Evolutionary conservation across 92 coral and sea anemone genomes (phyloP).

Genomic region (Palythoa caribaeorum): DNA sequence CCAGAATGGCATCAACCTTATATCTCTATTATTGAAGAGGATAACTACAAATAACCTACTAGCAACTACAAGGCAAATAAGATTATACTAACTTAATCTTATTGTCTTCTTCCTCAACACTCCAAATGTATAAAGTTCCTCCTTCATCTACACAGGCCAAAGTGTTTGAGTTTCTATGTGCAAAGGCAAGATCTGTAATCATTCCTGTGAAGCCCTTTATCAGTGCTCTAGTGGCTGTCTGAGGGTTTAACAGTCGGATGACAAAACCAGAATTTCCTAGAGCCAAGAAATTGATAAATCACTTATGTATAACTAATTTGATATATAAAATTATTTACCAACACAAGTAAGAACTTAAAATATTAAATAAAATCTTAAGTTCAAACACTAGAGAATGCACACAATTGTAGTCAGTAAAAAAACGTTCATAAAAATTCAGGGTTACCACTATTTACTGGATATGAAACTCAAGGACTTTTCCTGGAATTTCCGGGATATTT

Average conservation of each 20-base stretch:
- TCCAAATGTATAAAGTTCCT: constrained; percentile 96
- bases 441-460: too few relatives aligned
- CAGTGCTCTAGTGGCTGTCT: constrained; percentile 87
- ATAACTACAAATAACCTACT: too few relatives aligned
- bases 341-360: too few relatives aligned
- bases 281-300: not conserved
- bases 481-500: too few relatives aligned
- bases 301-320: not conserved
- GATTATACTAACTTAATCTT: constrained; percentile 87
- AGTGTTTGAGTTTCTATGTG: constrained; percentile 85
- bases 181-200: constrained; percentile 91
- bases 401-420: too few relatives aligned
- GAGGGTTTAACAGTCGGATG: constrained; percentile 84
- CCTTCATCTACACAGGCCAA: constrained; percentile 97
- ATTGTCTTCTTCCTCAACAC: constrained; percentile 77
- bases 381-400: too few relatives aligned
- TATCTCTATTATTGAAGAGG: too few relatives aligned
- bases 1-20: too few relatives aligned
- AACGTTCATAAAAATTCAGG: too few relatives aligned
- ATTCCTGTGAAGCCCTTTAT: constrained; percentile 94
- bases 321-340: too few relatives aligned
- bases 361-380: too few relatives aligned
- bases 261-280: constrained; percentile 93
- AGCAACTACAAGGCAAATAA: not conserved
- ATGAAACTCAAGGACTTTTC: too few relatives aligned